Evolutionary conservation across 2,888 invertebrate species (phyloP), one percentile per base, ranked within the genome.

Genomic region (Sesamia inferens): DNA sequence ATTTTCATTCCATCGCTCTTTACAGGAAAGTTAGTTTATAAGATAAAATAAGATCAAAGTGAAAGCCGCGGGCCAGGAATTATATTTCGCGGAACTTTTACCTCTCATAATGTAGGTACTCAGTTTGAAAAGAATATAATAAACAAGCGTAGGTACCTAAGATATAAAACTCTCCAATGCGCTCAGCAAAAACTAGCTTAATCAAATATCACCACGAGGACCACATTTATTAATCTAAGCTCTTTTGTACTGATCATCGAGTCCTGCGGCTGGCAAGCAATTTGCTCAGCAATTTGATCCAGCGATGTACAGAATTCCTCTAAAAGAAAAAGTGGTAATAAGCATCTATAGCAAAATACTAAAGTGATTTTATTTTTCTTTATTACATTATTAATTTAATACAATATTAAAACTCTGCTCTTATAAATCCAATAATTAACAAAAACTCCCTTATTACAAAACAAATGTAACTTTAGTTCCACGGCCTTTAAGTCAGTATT

Each of bases 231-330:
- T 51, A 8, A 51, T 61, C 24, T 39, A 48, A 44, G 11, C 57
- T 54, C 10, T 51, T 48, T 68, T 55, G 39, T 48, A 16, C n/a
- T 51, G 54, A 16, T 61, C 48, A 65, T 58, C 22, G 55, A 31
- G 44, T 11, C 24, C 47, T 70, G 65, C 58, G 44, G 54, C 44
- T 82, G 62, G 54, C 82, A 79, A 65, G 82, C 76, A 81, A 79
- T 82, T 58, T 67, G 3, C 55, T 58, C 44, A 24, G 44, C 31
- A 31, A 31, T 31, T 31, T 31, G 31, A 31, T 31, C 31, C 31
- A 31, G 31, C 31, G 31, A 31, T 31, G 31, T 31, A 3, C 31
- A 31, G 31, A 2, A 31, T 31, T 31, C 31, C 31, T 31, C 31
- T 2, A 31, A 31, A 31, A 31, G 31, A 31, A 31, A 31, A 31